phyloP scores from a whole-genome alignment of 2,113 vertebrate genomes.

The Polypterus bichir region DNA sequence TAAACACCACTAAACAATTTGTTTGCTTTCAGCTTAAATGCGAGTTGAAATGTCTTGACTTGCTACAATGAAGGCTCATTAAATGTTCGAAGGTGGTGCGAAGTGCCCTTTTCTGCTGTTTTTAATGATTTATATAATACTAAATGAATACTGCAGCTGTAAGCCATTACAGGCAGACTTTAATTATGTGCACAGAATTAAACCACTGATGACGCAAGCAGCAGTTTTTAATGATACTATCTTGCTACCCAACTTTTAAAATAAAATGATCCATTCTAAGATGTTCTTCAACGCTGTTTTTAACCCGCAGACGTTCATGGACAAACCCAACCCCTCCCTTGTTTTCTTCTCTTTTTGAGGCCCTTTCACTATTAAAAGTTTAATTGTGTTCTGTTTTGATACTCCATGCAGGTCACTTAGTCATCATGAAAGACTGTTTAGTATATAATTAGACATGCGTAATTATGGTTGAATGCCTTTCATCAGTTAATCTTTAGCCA shows the following conservation, averaged over 20 bases:
- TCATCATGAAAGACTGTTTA: too few relatives aligned
- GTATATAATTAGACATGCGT: too few relatives aligned
- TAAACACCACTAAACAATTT: slow-evolving; percentile 22
- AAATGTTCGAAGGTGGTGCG: slow-evolving; percentile 12
- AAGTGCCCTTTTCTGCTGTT: slow-evolving; percentile 4
- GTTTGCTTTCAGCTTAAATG: slow-evolving; percentile 21
- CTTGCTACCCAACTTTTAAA: neutral
- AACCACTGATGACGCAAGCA: slow-evolving; percentile 13
- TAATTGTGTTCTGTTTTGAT: too few relatives aligned
- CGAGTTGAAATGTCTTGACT: slow-evolving; percentile 14
- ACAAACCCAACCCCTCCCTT: too few relatives aligned
- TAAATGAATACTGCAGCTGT: slow-evolving; percentile 30
- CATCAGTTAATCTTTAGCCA: too few relatives aligned
- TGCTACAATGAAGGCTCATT: slow-evolving; percentile 1
- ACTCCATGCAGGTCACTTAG: too few relatives aligned
- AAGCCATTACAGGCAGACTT: slow-evolving; percentile 28
- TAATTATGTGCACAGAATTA: slow-evolving; percentile 15
- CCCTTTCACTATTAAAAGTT: too few relatives aligned
- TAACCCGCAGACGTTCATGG: neutral
- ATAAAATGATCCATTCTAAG: slow-evolving; percentile 3
- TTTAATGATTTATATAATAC: slow-evolving; percentile 22
- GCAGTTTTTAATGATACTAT: slow-evolving; percentile 9
- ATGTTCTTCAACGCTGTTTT: slow-evolving; percentile 4
- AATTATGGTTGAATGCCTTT: too few relatives aligned
- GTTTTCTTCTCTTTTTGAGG: too few relatives aligned